Base-by-base conservation (phyloP, 2,113 vertebrate species). In the Chamaea fasciata region DNA sequence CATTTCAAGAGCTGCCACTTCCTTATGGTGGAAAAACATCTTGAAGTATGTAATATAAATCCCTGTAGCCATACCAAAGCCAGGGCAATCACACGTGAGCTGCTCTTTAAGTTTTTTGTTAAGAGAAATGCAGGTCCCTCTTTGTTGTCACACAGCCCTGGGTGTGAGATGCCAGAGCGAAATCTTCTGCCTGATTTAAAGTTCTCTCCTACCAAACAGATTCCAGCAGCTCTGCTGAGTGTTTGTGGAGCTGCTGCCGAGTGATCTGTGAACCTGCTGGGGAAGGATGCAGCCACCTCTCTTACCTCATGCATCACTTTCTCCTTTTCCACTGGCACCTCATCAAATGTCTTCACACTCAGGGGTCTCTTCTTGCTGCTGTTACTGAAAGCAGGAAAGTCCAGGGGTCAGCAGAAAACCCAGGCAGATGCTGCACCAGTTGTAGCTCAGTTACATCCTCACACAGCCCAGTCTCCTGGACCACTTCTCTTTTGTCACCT, bases 281-380 rank as follows among this genome's bases (percentile, higher is more conserved):
- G 65, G 78, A 53, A 78, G 69, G 64, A 55, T 47, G 39, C 28
- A 47, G 10, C 50, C 84, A 47, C 83, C 59, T 80, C 33, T 2
- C 87, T 98, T 95, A 99, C 99, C 98, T 98, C 98, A 18, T 98
- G 97, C 56, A 94, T 90, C 84, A 98, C 97, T 89, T 98, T 97
- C 91, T 98, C 98, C 33, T 97, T 97, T 90, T 98, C 98, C 96
- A 98, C 98, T 64, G 98, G 98, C 84, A 99, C 98, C 82, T 99
- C 98, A 75, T 99, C 99, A 84, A 99, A 99, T 8, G 98, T 99
- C 97, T 99, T 99, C 88, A 99, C 98, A 60, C 98, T 99, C 74
- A 97, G 97, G 16, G 99, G 99, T 59, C 98, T 98, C 93, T 98
- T 97, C 97, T 99, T 98, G 92, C 98, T 97, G 96, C 95, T 98